Evolutionary conservation across 1,140 invertebrate species (phyloP), one percentile per base, ranked within the genome.

Genomic region (Ceratina calcarata): DNA sequence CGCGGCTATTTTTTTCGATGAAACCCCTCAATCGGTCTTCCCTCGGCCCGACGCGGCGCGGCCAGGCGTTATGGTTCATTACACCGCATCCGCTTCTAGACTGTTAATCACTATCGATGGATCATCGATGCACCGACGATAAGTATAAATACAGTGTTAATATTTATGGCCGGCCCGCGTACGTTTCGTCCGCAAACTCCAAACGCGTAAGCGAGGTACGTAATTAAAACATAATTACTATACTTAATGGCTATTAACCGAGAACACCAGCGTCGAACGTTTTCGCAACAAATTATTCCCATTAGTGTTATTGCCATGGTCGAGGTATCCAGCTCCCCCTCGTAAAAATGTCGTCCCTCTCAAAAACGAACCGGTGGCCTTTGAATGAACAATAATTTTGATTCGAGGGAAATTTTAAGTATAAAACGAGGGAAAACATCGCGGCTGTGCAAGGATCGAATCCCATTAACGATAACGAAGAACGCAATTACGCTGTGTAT

Each of bases 31-130:
- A 66, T 49, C 20, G 65, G 32, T 45, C 32, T 49, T 20, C n/a
- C 64, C 32, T 45, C 37, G 37, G 27, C 27, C 16, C 64, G 1
- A 12, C 64, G 12, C 27, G 27, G 27, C 27, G 27, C 27, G 27
- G 10, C 6, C 37, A 49, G 37, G 65, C 65, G 65, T 66, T 66
- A 66, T 22, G 65, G 65, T 66, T 66, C 65, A 66, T 49, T 49
- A 49, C 64, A 15, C n/a, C n/a, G 65, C 37, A 45, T 66, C 37
- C 65, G n/a, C 65, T 66, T 66, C 65, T 16, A 66, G 13, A 22
- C 37, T 66, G 37, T 66, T 66, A 45, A 66, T 66, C 65, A 49
- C 32, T 45, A 49, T 66, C 65, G 65, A 49, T 49, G 65, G 65
- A 66, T 66, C 45, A 66, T 66, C 65, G 65, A 66, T 20, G 37